These are phyloP conservation scores for Pseudomyrmex cubaensis DNA, from an alignment of 1,140 invertebrate species.

Conservation along the genomic window DNA sequence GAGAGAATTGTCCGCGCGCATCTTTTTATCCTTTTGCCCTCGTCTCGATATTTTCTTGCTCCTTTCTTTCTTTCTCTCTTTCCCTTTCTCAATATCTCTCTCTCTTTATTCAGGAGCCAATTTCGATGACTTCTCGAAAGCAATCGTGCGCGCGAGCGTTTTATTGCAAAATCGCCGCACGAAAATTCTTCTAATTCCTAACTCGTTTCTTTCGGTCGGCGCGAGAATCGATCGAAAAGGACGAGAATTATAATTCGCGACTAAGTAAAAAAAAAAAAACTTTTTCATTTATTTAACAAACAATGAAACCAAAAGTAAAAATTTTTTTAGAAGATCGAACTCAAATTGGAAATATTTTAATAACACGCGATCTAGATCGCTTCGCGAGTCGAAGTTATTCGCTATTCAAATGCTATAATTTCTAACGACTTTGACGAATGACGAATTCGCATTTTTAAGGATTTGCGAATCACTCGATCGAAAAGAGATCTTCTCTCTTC, in stretches of 20 bases:
- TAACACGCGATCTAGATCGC: not conserved
- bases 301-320: too few species aligned
- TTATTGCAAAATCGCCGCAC: constrained; percentile 30
- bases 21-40: not conserved
- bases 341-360: not conserved
- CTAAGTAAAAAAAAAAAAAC: too few species aligned
- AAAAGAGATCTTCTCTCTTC: not conserved
- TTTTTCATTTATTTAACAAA: too few species aligned
- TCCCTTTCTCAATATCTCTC: not conserved
- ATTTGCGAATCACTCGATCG: constrained; percentile 1
- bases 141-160: constrained; percentile 42
- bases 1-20: not conserved
- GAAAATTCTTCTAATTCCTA: not conserved
- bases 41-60: constrained; percentile 2
- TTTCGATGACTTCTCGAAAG: constrained; percentile 56
- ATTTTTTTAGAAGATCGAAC: too few species aligned
- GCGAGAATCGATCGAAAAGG: not conserved
- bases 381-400: not conserved
- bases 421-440: not conserved
- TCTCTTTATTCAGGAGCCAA: constrained; percentile 38
- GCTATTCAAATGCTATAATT: not conserved
- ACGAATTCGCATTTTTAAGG: not conserved
- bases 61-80: not conserved
- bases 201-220: constrained; percentile 29
- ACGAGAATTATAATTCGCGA: not conserved